Evolutionary conservation across 2,113 vertebrate species (phyloP).

Genomic region (Chloropsis hardwickii): DNA sequence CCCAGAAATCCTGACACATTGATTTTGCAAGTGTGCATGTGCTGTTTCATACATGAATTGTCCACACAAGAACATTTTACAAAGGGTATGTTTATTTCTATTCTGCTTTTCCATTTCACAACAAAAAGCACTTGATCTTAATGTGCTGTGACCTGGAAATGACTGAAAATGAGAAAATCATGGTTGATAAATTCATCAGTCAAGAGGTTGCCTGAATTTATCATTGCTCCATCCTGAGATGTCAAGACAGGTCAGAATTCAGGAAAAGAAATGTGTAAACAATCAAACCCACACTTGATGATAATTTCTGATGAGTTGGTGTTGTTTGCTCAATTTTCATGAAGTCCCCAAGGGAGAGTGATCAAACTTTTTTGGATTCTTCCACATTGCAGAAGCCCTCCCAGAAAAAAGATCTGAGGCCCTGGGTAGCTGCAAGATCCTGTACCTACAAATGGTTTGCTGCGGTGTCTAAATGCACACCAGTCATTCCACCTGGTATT

Average conservation of each 20-base stretch:
- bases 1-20: rapidly evolving
- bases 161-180: neutral
- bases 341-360: neutral
- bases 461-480: neutral
- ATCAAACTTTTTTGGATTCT: neutral
- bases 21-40: neutral
- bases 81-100: neutral
- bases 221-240: neutral
- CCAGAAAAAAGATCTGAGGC: neutral
- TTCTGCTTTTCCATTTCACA: neutral
- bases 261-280: neutral
- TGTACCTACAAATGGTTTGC: neutral
- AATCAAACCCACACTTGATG: neutral
- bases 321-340: neutral
- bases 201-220: neutral
- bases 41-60: neutral
- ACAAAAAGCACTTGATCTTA: neutral
- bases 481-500: neutral
- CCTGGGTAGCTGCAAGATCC: neutral
- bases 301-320: neutral
- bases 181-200: neutral
- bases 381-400: neutral
- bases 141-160: neutral
- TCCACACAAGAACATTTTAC: neutral
- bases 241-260: neutral